These are phyloP conservation scores for Empis stercorea DNA, from an alignment of 2,888 invertebrate genomes.

Conservation along the genomic window DNA sequence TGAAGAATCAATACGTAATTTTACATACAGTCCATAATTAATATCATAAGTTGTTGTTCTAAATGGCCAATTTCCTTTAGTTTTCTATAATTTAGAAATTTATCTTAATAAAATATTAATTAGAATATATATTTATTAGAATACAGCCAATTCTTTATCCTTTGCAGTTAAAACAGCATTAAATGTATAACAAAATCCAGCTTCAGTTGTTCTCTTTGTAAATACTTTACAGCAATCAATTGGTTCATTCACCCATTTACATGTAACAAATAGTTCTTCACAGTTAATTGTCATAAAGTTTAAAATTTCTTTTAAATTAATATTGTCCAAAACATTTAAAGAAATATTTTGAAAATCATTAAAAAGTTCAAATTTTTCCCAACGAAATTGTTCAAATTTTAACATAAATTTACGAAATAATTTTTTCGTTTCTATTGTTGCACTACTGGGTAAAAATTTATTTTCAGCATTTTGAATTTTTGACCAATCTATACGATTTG, in stretches of 20 bases:
- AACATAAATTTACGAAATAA: slow-evolving; percentile 24
- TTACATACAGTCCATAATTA: too few relatives aligned
- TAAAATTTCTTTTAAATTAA: slow-evolving; percentile 27
- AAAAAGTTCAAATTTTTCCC: slow-evolving; percentile 22
- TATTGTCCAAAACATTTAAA: slow-evolving; percentile 19
- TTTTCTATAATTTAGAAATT: too few relatives aligned
- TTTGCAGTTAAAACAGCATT: slow-evolving; percentile 31
- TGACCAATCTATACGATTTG: slow-evolving; percentile 31
- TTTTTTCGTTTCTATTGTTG: slow-evolving; percentile 11
- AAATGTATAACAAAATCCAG: slow-evolving; percentile 38
- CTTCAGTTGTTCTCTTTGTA: slow-evolving; percentile 34
- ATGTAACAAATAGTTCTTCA: slow-evolving; percentile 30
- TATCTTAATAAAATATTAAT: too few relatives aligned
- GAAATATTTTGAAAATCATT: slow-evolving; percentile 15
- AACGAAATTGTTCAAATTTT: slow-evolving; percentile 24
- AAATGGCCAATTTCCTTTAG: too few relatives aligned
- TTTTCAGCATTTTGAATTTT: slow-evolving; percentile 23
- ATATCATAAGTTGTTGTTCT: too few relatives aligned
- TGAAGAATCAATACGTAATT: too few relatives aligned
- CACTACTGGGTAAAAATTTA: slow-evolving; percentile 22
- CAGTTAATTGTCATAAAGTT: slow-evolving; percentile 32
- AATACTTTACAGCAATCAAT: slow-evolving; percentile 38
- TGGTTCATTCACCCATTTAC: slow-evolving; percentile 34
- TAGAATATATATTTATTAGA: too few relatives aligned
- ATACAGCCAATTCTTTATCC: slow-evolving; percentile 9